phyloP scores from a whole-genome alignment of 2,113 vertebrate genomes.

The human region DNA sequence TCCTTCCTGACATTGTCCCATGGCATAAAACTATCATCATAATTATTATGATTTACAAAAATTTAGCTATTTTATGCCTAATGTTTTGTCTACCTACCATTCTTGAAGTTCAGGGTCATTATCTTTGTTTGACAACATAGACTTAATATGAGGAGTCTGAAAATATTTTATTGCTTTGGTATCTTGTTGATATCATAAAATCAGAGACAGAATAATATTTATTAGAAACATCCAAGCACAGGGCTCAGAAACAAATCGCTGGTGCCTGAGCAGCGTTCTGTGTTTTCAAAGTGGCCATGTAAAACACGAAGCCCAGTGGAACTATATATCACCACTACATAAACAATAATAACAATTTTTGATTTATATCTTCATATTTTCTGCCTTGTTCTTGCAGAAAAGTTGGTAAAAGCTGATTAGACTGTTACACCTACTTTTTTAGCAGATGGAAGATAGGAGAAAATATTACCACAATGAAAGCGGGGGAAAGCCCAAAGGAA shows the following conservation, averaged over 20 bases:
- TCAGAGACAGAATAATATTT: slow-evolving; percentile 70
- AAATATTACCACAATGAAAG: slow-evolving; percentile 49
- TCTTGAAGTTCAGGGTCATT: slow-evolving; percentile 47
- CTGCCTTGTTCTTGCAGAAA: slow-evolving; percentile 71
- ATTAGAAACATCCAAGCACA: slow-evolving; percentile 65
- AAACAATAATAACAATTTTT: slow-evolving; percentile 67
- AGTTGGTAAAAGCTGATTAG: slow-evolving; percentile 71
- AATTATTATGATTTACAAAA: background rate
- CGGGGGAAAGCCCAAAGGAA: slow-evolving; percentile 28
- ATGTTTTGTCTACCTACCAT: background rate
- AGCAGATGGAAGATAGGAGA: slow-evolving; percentile 65
- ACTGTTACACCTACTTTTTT: slow-evolving; percentile 74
- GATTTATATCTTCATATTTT: slow-evolving; percentile 74
- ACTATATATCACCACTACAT: slow-evolving; percentile 61
- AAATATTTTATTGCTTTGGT: slow-evolving; percentile 61
- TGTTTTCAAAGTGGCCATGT: slow-evolving; percentile 64
- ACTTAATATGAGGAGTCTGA: slow-evolving; percentile 47
- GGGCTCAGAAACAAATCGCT: slow-evolving; percentile 65
- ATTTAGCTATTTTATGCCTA: background rate
- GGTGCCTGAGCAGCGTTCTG: slow-evolving; percentile 29
- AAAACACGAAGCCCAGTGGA: slow-evolving; percentile 54
- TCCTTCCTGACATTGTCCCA: background rate
- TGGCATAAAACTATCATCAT: background rate
- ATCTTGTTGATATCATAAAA: slow-evolving; percentile 72
- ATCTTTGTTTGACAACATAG: slow-evolving; percentile 58